Conservation (phyloP, 2,113 vertebrate genomes). For the Mustela nigripes region DNA sequence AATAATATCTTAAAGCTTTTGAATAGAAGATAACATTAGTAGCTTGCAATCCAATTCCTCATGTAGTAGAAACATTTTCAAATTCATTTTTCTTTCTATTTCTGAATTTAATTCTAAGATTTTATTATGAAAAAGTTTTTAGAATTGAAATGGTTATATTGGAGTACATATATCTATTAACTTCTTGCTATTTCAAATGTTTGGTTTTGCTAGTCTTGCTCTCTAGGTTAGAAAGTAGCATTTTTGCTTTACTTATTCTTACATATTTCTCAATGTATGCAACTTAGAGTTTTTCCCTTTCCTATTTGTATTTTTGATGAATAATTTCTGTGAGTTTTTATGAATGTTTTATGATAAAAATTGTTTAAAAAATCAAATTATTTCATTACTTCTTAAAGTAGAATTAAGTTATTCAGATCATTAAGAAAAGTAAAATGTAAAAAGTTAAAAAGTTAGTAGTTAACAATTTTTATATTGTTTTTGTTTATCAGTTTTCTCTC, state of each 20-base stretch:
- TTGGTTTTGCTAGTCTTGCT: conserved; percentile 10
- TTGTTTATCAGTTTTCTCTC: conserved; percentile 34
- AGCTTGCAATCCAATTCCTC: neutral
- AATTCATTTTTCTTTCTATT: conserved; percentile 59
- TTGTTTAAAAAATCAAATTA: conserved; percentile 50
- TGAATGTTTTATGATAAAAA: conserved; percentile 60
- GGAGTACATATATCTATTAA: neutral
- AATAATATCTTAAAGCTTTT: conserved; percentile 18
- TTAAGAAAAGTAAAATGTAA: conserved; percentile 28
- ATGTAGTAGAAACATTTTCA: conserved; percentile 8
- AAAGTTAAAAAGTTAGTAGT: neutral
- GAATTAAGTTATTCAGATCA: conserved; percentile 51
- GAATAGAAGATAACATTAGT: neutral
- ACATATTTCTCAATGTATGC: conserved; percentile 47
- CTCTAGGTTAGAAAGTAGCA: conserved; percentile 50
- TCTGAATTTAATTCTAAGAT: conserved; percentile 60
- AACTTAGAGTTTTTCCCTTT: conserved; percentile 51
- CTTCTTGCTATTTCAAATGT: conserved; percentile 32
- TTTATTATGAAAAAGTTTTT: conserved; percentile 16
- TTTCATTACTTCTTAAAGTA: neutral
- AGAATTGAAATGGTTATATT: conserved; percentile 47
- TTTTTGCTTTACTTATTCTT: conserved; percentile 44
- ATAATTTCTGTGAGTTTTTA: conserved; percentile 5
- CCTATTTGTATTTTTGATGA: conserved; percentile 69
- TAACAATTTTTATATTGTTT: conserved; percentile 61